phyloP scores from a whole-genome alignment of 1,140 invertebrate species.

The Asbolus verrucosus region DNA sequence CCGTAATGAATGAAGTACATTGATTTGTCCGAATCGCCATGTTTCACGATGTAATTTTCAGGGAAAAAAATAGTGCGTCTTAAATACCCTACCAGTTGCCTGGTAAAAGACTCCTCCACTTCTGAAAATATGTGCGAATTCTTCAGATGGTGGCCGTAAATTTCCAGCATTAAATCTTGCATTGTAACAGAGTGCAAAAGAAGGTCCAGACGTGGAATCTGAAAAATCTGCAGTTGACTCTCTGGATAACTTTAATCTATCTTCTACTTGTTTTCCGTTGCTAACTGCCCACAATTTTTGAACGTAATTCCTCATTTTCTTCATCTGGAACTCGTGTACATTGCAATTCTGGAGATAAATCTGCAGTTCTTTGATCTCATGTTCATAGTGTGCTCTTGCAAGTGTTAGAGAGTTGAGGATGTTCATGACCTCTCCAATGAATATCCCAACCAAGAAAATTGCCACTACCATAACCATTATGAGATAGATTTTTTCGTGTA shows the following conservation, averaged over 20 bases:
- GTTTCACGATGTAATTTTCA: constrained; percentile 67
- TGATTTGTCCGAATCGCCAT: constrained; percentile 66
- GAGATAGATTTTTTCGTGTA: constrained; percentile 66
- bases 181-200: constrained; percentile 8
- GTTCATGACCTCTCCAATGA: constrained; percentile 68
- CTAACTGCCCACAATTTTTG: constrained; percentile 66
- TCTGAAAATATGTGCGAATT: constrained; percentile 66
- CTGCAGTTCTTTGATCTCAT: constrained; percentile 65
- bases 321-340: constrained; percentile 66
- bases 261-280: constrained; percentile 64
- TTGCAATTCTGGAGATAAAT: constrained; percentile 65
- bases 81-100: constrained; percentile 65
- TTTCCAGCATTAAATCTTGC: constrained; percentile 63
- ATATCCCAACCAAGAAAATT: constrained; percentile 66
- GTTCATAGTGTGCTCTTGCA: constrained; percentile 65
- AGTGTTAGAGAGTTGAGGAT: constrained; percentile 66
- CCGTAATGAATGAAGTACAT: constrained; percentile 68
- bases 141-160: constrained; percentile 65
- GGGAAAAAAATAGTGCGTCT: constrained; percentile 67
- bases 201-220: background rate
- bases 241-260: no score
- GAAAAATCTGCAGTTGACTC: constrained; percentile 1
- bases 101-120: constrained; percentile 64
- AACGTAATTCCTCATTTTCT: constrained; percentile 68
- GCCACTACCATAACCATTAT: constrained; percentile 65